These are phyloP conservation scores for Zaprionus gabonicus DNA, from an alignment of 1,140 invertebrate species.

Conservation along the genomic window DNA sequence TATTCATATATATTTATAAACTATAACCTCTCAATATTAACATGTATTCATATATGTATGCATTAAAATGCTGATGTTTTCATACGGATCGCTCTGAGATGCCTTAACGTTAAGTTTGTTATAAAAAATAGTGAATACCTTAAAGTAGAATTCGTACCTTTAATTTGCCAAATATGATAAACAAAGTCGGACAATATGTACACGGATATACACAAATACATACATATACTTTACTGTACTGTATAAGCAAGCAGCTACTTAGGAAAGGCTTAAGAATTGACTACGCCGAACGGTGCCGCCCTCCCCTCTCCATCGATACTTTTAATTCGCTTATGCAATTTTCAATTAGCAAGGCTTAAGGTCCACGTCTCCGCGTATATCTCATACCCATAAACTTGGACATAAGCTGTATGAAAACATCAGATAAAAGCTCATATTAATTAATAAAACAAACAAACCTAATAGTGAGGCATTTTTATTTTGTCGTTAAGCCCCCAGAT, in stretches of 20 bases:
- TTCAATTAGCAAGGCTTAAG: conserved; percentile 73
- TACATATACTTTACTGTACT: not conserved
- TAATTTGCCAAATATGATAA: conserved; percentile 51
- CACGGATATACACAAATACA: not conserved
- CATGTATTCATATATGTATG: conserved; percentile 32
- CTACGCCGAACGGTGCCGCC: not conserved
- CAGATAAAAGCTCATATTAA: conserved; percentile 74
- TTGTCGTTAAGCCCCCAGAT: conserved; percentile 52
- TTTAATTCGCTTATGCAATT: conserved; percentile 49
- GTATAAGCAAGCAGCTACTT: conserved; percentile 16
- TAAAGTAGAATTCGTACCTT: conserved; percentile 30
- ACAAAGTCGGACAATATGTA: conserved; percentile 44
- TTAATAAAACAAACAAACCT: conserved; percentile 74
- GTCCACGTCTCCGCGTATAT: conserved; percentile 41
- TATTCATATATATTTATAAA: conserved; percentile 56
- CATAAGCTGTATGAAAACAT: conserved; percentile 65
- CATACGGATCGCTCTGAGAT: conserved; percentile 39
- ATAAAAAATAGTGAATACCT: conserved; percentile 15
- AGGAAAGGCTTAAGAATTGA: conserved; percentile 17
- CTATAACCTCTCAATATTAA: conserved; percentile 49
- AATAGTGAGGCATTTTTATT: conserved; percentile 58
- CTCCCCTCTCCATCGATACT: not conserved
- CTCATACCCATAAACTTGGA: conserved; percentile 25
- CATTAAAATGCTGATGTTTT: conserved; percentile 52
- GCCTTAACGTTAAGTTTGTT: conserved; percentile 45